phyloP scores from a whole-genome alignment of 1,140 invertebrate species.

The Ericerus pela region DNA sequence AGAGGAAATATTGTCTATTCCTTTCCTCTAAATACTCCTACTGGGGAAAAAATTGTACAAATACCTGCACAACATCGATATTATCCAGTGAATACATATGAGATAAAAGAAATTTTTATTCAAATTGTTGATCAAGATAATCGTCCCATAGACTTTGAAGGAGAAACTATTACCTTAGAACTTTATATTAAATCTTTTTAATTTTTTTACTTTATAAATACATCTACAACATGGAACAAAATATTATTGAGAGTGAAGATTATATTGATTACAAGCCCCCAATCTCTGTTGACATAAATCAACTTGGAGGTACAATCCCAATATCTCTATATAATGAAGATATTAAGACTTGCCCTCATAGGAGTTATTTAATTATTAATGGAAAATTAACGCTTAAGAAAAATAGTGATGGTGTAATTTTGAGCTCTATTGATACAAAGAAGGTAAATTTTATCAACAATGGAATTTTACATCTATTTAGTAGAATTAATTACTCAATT shows the following conservation, averaged over 20 bases:
- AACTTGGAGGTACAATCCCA: not conserved
- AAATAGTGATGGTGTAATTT: too few relatives aligned
- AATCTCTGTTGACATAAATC: conserved; percentile 1
- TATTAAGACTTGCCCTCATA: conserved; percentile 2
- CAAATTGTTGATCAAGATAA: conserved; percentile 6
- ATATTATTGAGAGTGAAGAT: conserved; percentile 3
- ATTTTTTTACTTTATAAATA: conserved; percentile 7
- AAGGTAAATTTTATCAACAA: too few relatives aligned
- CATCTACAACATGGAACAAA: conserved; percentile 1
- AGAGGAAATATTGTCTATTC: conserved; percentile 4
- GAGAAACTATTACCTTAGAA: not conserved
- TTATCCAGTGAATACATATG: not conserved
- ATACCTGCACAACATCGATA: not conserved
- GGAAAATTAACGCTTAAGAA: too few relatives aligned
- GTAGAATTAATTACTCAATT: too few relatives aligned
- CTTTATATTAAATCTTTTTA: conserved; percentile 1
- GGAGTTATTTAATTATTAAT: too few relatives aligned
- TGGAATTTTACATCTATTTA: too few relatives aligned
- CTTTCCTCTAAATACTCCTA: conserved; percentile 3
- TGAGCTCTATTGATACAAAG: too few relatives aligned
- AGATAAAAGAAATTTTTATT: not conserved
- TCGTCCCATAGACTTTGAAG: not conserved
- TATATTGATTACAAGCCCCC: not conserved
- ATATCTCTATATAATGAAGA: conserved; percentile 1
- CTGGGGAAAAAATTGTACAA: not conserved